These are phyloP conservation scores for Ormyrus thymus DNA, from an alignment of 2,888 invertebrate species.

Conservation along the genomic window DNA sequence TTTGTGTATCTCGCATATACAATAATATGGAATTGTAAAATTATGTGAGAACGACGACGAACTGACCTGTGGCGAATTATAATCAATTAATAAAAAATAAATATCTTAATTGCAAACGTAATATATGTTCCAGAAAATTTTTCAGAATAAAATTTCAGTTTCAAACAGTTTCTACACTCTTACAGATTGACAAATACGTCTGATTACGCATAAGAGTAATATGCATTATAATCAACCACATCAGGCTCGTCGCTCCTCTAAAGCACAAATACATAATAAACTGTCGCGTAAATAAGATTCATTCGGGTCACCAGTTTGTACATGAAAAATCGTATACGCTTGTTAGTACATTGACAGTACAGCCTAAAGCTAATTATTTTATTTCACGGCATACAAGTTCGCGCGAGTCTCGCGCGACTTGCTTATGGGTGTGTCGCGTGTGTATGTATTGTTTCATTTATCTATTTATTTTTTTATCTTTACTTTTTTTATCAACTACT, in stretches of 20 bases:
- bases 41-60: constrained; percentile 11
- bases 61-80: neutral
- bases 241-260: constrained; percentile 11
- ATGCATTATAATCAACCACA: neutral
- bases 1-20: constrained; percentile 21
- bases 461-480: constrained; percentile 58
- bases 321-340: constrained; percentile 75
- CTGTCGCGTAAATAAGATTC: constrained; percentile 21
- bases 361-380: constrained; percentile 68
- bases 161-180: too few species aligned
- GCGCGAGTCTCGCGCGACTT: neutral
- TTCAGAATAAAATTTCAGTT: too few species aligned
- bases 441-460: constrained; percentile 55
- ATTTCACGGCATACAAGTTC: constrained; percentile 40
- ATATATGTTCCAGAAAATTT: too few species aligned
- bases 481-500: constrained; percentile 67
- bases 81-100: too few species aligned
- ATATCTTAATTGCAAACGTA: too few species aligned
- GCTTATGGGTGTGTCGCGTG: constrained; percentile 13
- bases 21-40: constrained; percentile 31
- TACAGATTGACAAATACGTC: too few species aligned
- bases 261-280: constrained; percentile 41
- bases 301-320: constrained; percentile 65
- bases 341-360: constrained; percentile 72
- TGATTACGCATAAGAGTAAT: neutral